Conservation (phyloP, 2,888 invertebrate genomes). For the Myopa tessellatipennis region DNA sequence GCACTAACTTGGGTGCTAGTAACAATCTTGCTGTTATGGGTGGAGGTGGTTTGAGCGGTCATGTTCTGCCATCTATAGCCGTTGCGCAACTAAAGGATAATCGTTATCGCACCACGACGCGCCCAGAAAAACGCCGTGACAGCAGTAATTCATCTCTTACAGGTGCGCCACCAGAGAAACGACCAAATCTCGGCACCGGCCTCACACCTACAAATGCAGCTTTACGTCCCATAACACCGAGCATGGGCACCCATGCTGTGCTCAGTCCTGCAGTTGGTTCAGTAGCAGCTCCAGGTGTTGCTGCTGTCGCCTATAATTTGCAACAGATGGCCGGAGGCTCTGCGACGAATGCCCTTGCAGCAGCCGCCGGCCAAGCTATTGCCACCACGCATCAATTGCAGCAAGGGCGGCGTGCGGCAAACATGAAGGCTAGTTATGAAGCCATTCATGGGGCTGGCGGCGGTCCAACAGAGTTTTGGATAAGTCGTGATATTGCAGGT, state of each 20-base stretch:
- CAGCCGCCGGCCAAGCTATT: constrained; percentile 95
- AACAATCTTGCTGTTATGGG: constrained; percentile 50
- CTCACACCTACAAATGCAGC: constrained; percentile 57
- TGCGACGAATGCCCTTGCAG: constrained; percentile 86
- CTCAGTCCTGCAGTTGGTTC: constrained; percentile 57
- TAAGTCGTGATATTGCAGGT: constrained; percentile 76
- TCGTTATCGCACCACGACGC: constrained; percentile 72
- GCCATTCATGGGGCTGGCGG: constrained; percentile 81
- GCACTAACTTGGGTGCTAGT: constrained; percentile 51
- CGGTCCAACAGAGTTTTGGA: constrained; percentile 75
- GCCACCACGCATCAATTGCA: constrained; percentile 97
- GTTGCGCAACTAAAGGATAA: constrained; percentile 53
- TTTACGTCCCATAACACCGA: constrained; percentile 57
- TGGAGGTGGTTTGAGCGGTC: constrained; percentile 43
- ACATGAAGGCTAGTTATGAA: constrained; percentile 94
- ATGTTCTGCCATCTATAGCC: constrained; percentile 46
- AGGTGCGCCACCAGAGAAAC: constrained; percentile 57
- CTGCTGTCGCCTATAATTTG: constrained; percentile 75
- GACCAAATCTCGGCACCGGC: constrained; percentile 58
- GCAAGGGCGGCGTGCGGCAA: constrained; percentile 92
- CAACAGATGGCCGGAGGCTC: constrained; percentile 81
- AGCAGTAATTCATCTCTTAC: constrained; percentile 70
- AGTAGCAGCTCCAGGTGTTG: constrained; percentile 56
- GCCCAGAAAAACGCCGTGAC: constrained; percentile 80
- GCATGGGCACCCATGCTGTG: constrained; percentile 61